Evolutionary conservation across 2,113 vertebrate genomes (phyloP), one percentile per base, ranked within the genome.

Genomic region (Notothenia coriiceps): DNA sequence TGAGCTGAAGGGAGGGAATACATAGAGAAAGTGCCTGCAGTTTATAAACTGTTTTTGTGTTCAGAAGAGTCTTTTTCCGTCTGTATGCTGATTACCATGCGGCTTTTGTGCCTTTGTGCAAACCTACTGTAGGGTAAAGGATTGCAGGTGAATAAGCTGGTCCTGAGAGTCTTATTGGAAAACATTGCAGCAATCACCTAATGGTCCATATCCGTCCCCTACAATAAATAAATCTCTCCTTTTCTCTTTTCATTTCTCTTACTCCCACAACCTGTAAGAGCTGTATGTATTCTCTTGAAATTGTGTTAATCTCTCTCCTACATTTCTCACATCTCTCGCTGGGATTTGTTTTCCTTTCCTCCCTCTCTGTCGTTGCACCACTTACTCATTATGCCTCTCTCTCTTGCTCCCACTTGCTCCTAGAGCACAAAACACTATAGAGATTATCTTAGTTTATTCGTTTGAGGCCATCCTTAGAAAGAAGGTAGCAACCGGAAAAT

Each of bases 141-240:
- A 77, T 56, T 75, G 77, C 70, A 81, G 79, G 70, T 59, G 67
- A 76, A 86, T 76, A 66, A 77, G 51, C 54, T 2, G 7, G 51
- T 70, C 62, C 52, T 57, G 18, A 54, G 80, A 62, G 44, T 80
- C 66, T 65, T 60, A 81, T 67, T 86, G 54, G 60, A 68, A 86
- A 86, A 68, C 76, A 67, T 62, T 54, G 75, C 65, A 60, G 66
- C 67, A 76, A 78, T 88, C 74, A 78, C 56, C 75, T 82, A 76
- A 87, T 87, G 77, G 80, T 73, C 74, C 72, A 70, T 79, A 71
- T 77, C 68, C 54, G 43, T 69, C 29, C 78, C 4, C 35, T 63
- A 56, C 67, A 40, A 66, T 82, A 70, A 81, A 68, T 80, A 40
- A 84, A 70, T 79, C 61, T 55, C 43, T 59, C 70, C 10, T 25